phyloP scores from a whole-genome alignment of 1,140 invertebrate genomes.

The Sycophaga agraensis region DNA sequence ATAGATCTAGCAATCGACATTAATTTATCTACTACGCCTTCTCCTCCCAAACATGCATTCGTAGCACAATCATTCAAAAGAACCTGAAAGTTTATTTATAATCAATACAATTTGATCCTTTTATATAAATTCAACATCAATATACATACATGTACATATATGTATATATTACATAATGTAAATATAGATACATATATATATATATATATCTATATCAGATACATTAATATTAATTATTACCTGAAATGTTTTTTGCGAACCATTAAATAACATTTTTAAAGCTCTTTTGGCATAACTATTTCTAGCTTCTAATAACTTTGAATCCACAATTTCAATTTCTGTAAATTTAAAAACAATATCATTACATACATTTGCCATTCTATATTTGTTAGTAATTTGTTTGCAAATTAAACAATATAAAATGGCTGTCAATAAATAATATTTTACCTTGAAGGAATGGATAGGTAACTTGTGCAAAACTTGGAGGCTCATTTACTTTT shows the following conservation, averaged over 20 bases:
- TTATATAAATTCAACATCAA: no score
- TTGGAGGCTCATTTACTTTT: slow-evolving; percentile 45
- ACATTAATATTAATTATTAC: slow-evolving; percentile 32
- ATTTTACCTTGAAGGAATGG: slow-evolving; percentile 47
- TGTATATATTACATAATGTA: no score
- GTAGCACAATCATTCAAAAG: slow-evolving; percentile 53
- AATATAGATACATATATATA: no score
- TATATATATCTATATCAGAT: not conserved
- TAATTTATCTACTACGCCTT: slow-evolving; percentile 54
- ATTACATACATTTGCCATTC: no score
- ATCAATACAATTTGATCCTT: no score
- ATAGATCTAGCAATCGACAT: slow-evolving; percentile 52
- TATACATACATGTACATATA: no score
- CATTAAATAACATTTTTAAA: slow-evolving; percentile 54
- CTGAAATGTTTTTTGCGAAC: slow-evolving; percentile 56
- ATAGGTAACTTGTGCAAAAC: slow-evolving; percentile 42
- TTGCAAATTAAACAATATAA: not conserved
- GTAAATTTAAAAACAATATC: slow-evolving; percentile 11
- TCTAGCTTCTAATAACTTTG: slow-evolving; percentile 46
- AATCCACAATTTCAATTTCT: slow-evolving; percentile 51
- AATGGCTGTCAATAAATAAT: not conserved
- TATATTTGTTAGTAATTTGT: no score
- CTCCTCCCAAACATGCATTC: slow-evolving; percentile 48
- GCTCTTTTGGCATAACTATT: slow-evolving; percentile 53
- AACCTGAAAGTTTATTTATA: slow-evolving; percentile 41